Conservation (phyloP, 92 coral and sea anemone genomes). For the Epizoanthus ramosus region DNA sequence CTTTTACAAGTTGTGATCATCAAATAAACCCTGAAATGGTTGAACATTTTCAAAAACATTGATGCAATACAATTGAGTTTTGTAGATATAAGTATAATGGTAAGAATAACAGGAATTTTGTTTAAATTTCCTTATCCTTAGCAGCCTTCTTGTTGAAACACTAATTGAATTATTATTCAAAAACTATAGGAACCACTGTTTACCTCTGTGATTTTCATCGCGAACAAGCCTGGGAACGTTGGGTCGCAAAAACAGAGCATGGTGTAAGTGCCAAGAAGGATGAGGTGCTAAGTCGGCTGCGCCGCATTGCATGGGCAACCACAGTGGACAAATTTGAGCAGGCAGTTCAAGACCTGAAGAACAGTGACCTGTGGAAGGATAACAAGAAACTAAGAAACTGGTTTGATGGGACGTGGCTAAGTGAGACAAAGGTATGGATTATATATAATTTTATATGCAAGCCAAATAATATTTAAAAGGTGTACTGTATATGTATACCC, state of each 20-base stretch:
- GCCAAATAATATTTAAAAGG: no score
- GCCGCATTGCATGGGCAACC: conserved; percentile 23
- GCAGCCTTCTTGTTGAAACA: neutral
- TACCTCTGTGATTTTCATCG: conserved; percentile 65
- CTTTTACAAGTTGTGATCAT: no score
- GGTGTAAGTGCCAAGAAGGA: conserved; percentile 41
- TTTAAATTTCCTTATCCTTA: neutral
- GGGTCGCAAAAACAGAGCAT: conserved; percentile 44
- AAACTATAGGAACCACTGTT: conserved; percentile 48
- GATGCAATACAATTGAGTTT: neutral
- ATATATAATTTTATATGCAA: no score
- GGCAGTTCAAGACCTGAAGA: conserved; percentile 30
- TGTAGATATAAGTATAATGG: neutral
- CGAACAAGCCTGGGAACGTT: conserved; percentile 75
- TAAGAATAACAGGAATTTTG: neutral
- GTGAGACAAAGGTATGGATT: conserved; percentile 38
- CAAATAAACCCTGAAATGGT: neutral
- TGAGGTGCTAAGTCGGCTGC: conserved; percentile 8
- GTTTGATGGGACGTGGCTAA: conserved; percentile 54
- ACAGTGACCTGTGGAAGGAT: conserved; percentile 47
- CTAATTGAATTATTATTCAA: neutral
- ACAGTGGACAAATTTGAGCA: conserved; percentile 5
- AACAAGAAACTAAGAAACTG: conserved; percentile 39
- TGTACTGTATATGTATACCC: neutral
- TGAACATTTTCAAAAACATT: conserved; percentile 1